Percentiles rank a stretch among this genome's conserved stretches.
These are phyloP conservation scores for Kryptopterus vitreolus DNA, from an alignment of 2,797 vertebrate species.

Conservation along the genomic window DNA sequence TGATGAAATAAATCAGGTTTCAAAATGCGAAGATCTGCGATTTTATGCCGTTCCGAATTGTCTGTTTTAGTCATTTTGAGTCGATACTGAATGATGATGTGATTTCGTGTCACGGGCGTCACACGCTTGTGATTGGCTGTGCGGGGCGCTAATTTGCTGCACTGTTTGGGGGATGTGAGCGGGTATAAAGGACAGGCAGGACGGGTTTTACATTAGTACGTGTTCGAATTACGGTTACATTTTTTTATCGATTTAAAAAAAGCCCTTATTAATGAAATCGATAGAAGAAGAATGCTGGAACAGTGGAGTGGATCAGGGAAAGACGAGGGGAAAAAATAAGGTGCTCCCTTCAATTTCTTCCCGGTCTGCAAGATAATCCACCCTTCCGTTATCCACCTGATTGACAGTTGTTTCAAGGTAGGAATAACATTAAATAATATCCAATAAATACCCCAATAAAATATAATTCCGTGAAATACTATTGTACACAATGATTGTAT, in stretches of 20 bases:
- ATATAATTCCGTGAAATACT: too few relatives aligned
- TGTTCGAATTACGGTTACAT: neutral
- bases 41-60: neutral
- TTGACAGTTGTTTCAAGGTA: conserved; percentile 6
- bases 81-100: neutral
- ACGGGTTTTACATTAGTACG: neutral
- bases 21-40: neutral
- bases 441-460: neutral
- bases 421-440: neutral
- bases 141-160: neutral
- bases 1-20: too few relatives aligned
- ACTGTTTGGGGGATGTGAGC: neutral
- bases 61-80: neutral
- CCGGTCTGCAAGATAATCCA: neutral
- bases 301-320: neutral
- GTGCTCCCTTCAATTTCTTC: conserved; percentile 6
- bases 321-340: neutral
- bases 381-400: neutral
- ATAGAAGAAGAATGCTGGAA: conserved; percentile 7
- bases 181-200: neutral
- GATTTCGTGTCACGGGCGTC: neutral
- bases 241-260: neutral
- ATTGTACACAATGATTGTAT: neutral
- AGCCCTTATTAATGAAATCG: neutral
- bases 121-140: neutral